Evolutionary conservation across 2,797 vertebrate species (phyloP).

Genomic region (Urocyon cinereoargenteus): DNA sequence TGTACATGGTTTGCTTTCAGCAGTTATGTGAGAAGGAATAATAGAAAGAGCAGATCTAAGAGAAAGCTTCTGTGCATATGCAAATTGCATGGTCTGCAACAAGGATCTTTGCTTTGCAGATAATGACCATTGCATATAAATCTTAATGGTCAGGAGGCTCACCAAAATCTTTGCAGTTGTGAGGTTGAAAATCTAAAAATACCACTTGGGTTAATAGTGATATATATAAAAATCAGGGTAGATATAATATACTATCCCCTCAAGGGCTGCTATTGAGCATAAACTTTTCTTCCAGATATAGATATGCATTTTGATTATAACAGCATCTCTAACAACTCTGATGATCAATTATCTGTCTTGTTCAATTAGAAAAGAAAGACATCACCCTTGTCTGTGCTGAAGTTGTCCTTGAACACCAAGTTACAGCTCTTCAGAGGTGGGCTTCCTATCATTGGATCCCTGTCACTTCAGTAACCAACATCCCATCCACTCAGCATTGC

Average conservation of each 20-base stretch:
- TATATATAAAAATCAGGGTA: slow-evolving; percentile 5
- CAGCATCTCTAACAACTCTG: slow-evolving; percentile 70
- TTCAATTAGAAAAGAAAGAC: slow-evolving; percentile 85
- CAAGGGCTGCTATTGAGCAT: slow-evolving; percentile 57
- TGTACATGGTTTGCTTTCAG: background rate
- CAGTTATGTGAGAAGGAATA: background rate
- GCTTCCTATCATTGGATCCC: background rate
- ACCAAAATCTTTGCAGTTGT: background rate
- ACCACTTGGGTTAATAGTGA: background rate
- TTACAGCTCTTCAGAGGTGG: background rate
- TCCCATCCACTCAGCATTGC: background rate
- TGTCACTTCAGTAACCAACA: background rate
- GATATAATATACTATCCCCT: slow-evolving; percentile 48
- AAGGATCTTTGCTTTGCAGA: background rate
- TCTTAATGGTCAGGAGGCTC: background rate
- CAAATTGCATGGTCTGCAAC: background rate
- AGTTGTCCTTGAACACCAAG: slow-evolving; percentile 80
- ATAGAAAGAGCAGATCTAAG: background rate
- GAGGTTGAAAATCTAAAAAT: background rate
- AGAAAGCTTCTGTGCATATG: background rate
- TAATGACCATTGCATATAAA: background rate
- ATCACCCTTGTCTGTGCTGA: slow-evolving; percentile 75
- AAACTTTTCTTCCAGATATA: slow-evolving; percentile 59
- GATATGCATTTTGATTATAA: slow-evolving; percentile 71
- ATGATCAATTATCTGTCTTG: slow-evolving; percentile 85